These are phyloP conservation scores for Diadumene lineata DNA, from an alignment of 92 coral and sea anemone species.

Conservation along the genomic window DNA sequence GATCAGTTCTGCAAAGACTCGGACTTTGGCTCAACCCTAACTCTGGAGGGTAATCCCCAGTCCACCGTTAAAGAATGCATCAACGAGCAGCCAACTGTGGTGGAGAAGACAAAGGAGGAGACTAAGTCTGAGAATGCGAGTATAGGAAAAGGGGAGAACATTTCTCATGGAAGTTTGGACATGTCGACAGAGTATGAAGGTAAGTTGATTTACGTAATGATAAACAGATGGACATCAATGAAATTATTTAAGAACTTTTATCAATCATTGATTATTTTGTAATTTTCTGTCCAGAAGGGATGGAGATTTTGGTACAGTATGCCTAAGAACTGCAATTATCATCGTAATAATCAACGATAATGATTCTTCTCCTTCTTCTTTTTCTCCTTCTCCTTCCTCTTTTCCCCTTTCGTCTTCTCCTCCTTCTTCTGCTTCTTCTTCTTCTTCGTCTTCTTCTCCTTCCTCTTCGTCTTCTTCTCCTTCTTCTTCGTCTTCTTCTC, in stretches of 20 bases:
- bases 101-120: slow-evolving; percentile 7
- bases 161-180: neutral
- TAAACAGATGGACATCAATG: neutral
- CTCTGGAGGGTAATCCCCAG: slow-evolving; percentile 19
- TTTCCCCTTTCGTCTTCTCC: too few relatives aligned
- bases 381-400: too few relatives aligned
- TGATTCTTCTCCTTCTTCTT: too few relatives aligned
- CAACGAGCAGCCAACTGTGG: slow-evolving; percentile 23
- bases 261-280: too few relatives aligned
- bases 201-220: neutral
- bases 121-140: slow-evolving; percentile 13
- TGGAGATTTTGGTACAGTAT: too few relatives aligned
- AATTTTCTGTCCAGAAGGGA: too few relatives aligned
- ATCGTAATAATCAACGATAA: too few relatives aligned
- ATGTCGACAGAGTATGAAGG: slow-evolving; percentile 38
- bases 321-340: too few relatives aligned
- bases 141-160: neutral
- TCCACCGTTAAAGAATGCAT: slow-evolving; percentile 31
- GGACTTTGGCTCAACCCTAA: slow-evolving; percentile 62
- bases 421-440: too few relatives aligned
- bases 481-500: too few relatives aligned
- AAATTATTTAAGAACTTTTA: neutral
- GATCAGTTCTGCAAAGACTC: slow-evolving; percentile 90
- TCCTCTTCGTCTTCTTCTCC: too few relatives aligned
- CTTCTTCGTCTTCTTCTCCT: too few relatives aligned